Base-by-base conservation (phyloP, 2,888 invertebrate genomes). In the Pseudeuparius sepicola region DNA sequence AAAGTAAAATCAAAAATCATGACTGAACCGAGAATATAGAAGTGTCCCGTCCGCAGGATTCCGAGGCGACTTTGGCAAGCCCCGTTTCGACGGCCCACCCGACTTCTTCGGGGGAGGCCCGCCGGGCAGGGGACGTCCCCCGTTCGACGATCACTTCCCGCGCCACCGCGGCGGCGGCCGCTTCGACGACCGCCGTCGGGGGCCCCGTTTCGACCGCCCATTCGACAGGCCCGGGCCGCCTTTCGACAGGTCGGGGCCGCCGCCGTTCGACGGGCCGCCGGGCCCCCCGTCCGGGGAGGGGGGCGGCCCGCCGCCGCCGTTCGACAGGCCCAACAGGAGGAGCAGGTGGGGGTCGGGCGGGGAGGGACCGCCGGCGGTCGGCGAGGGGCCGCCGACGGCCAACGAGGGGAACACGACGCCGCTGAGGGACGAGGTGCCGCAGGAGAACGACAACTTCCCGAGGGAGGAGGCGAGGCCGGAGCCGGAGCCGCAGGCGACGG, bases 41-140 rank as follows among this genome's bases (percentile, higher is more conserved):
- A n/a, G n/a, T n/a, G n/a, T n/a, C 2, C 50, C 50, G 31, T 70
- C 67, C 69, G n/a, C 7, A n/a, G 20, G n/a, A 6, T 6, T 6
- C n/a, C 65, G 41, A 60, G 65, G 40, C 54, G 61, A 36, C 26
- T 50, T 47, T n/a, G n/a, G n/a, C 38, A 59, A 45, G 40, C 50
- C 46, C 31, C 51, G 50, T 11, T 53, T 53, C 34, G 55, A 54
- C n/a, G 55, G 52, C 4, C 57, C 54, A n/a, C 53, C 51, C 11
- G 54, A 51, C 25, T 50, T 50, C 28, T 47, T 45, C 24, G 53
- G 59, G 4, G 55, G 53, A 10, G 51, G 52, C 4, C 49, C 51
- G 1, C 47, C 48, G 14, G 46, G 47, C n/a, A n/a, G n/a, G n/a
- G n/a, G n/a, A n/a, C n/a, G n/a, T n/a, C n/a, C n/a, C 16, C 38